phyloP scores from a whole-genome alignment of 30 jellyfish, hydroid and myxozoan genomes.

The Pseudorhiza aurosa region DNA sequence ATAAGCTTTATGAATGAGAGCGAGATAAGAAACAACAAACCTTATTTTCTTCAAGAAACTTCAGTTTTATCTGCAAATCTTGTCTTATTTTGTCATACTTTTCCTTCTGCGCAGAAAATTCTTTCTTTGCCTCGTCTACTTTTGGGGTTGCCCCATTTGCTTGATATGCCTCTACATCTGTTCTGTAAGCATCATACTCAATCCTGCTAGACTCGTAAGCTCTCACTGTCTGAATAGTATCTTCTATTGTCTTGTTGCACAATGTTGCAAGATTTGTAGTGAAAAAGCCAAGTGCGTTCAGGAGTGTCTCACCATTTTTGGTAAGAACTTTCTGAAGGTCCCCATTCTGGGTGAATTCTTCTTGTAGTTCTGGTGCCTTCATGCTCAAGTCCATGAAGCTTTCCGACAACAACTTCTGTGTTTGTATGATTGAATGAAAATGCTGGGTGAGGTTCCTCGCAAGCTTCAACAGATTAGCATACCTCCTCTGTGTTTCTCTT shows the following conservation, averaged over 20 bases:
- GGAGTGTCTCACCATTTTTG: slow-evolving; percentile 92
- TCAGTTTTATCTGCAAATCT: slow-evolving; percentile 88
- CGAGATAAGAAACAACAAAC: no score
- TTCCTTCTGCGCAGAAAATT: slow-evolving; percentile 77
- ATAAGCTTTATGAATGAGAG: no score
- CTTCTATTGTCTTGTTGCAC: slow-evolving; percentile 96
- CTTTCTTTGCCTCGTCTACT: slow-evolving; percentile 94
- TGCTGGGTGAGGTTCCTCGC: slow-evolving; percentile 90
- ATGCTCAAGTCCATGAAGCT: slow-evolving; percentile 88
- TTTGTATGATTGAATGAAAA: slow-evolving; percentile 73
- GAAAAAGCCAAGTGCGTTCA: slow-evolving; percentile 91
- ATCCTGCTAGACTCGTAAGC: slow-evolving; percentile 87
- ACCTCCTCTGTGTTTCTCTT: slow-evolving; percentile 91
- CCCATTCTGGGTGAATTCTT: slow-evolving; percentile 95
- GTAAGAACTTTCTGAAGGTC: slow-evolving; percentile 93
- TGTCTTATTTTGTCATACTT: slow-evolving; percentile 84
- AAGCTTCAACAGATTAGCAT: slow-evolving; percentile 83
- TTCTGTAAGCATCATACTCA: slow-evolving; percentile 97
- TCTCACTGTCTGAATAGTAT: slow-evolving; percentile 89
- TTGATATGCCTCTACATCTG: slow-evolving; percentile 91
- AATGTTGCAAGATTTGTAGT: slow-evolving; percentile 89
- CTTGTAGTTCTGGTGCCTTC: slow-evolving; percentile 98
- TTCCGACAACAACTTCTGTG: slow-evolving; percentile 90
- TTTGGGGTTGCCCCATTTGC: slow-evolving; percentile 83
- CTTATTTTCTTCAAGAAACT: slow-evolving; percentile 97